phyloP scores from a whole-genome alignment of 2,888 invertebrate genomes.

The Rhorus exstirpatorius region DNA sequence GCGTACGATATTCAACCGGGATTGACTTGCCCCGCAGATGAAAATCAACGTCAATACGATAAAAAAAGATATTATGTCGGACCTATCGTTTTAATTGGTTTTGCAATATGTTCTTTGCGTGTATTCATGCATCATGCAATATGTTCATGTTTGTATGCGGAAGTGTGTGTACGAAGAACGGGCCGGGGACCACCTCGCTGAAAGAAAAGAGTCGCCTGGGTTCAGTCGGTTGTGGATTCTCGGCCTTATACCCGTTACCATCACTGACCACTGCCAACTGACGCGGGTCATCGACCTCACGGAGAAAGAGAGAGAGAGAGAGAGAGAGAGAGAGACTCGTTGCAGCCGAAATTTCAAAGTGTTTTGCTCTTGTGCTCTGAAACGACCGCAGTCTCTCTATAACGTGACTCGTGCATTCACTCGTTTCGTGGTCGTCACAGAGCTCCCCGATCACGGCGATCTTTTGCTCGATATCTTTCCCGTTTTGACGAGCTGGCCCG shows the following conservation, averaged over 20 bases:
- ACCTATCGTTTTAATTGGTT: neutral
- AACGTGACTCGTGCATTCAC: conserved; percentile 8
- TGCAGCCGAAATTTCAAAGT: conserved; percentile 77
- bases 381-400: conserved; percentile 18
- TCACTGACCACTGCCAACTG: conserved; percentile 85
- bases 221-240: conserved; percentile 62
- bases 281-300: conserved; percentile 82
- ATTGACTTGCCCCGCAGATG: no score
- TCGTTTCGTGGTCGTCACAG: conserved; percentile 25
- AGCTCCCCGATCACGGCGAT: conserved; percentile 26
- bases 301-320: conserved; percentile 31
- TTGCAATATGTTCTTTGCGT: neutral
- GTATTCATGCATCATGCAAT: no score
- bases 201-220: conserved; percentile 53
- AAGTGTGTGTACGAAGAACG: conserved; percentile 6
- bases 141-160: neutral
- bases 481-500: conserved; percentile 15
- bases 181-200: conserved; percentile 40
- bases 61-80: neutral
- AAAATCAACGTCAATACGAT: neutral
- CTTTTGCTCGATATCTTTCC: conserved; percentile 29
- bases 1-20: no score
- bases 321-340: conserved; percentile 58
- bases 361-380: conserved; percentile 45
- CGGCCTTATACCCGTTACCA: conserved; percentile 82